Evolutionary conservation across 1,140 invertebrate genomes (phyloP).

Genomic region (Bombus pascuorum): DNA sequence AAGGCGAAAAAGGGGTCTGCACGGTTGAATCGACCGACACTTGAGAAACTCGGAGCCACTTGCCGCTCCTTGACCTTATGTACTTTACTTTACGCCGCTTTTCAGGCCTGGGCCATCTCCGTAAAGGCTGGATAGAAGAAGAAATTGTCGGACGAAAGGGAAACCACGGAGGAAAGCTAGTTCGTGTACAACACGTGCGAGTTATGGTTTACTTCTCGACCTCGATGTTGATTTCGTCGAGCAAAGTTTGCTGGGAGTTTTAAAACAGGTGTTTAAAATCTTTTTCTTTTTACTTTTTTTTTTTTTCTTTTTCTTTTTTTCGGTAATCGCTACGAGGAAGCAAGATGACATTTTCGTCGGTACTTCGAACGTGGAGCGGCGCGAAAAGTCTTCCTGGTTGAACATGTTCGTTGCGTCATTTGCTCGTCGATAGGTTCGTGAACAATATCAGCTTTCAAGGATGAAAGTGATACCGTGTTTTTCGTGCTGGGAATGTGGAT

Average conservation of each 20-base stretch:
- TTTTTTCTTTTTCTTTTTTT: not conserved
- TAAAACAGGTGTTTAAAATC: not conserved
- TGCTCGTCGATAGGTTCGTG: too few species aligned
- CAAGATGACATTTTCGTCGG: too few species aligned
- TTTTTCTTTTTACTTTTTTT: not conserved
- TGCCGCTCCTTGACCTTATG: slow-evolving; percentile 67
- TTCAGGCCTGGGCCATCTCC: slow-evolving; percentile 52
- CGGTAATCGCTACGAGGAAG: too few species aligned
- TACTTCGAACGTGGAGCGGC: too few species aligned
- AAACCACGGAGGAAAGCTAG: not conserved
- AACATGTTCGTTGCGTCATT: too few species aligned
- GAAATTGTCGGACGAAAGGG: not conserved
- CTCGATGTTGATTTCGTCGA: not conserved
- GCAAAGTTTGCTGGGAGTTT: not conserved
- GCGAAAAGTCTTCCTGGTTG: too few species aligned
- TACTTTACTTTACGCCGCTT: slow-evolving; percentile 55
- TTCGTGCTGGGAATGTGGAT: too few species aligned
- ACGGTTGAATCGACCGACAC: slow-evolving; percentile 65
- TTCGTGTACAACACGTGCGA: not conserved
- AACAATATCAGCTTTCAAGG: too few species aligned
- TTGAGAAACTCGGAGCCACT: slow-evolving; percentile 59
- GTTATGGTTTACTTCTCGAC: not conserved
- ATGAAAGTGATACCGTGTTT: too few species aligned
- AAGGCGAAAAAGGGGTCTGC: slow-evolving; percentile 34
- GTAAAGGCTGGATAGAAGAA: not conserved